Base-by-base conservation (phyloP, 2,113 vertebrate species). In the Xyrauchen texanus region DNA sequence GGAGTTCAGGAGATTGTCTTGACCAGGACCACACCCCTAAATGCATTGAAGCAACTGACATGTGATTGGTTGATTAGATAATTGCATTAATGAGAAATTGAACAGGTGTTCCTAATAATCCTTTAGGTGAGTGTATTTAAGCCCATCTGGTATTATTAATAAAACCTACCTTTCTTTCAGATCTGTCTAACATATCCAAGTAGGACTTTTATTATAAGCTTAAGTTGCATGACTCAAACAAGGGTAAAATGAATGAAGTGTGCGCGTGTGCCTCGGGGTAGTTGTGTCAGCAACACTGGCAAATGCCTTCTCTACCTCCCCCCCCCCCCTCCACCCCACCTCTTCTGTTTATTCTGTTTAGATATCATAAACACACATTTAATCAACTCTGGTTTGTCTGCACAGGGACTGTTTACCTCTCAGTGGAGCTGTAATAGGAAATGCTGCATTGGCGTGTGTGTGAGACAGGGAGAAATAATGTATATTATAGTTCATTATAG, bases 301-400 rank as follows among this genome's bases (percentile, higher is more conserved):
- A 63, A 42, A 34, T 75, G 60, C 46, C 46, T 58, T n/a, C n/a
- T n/a, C n/a, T n/a, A n/a, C n/a, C n/a, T n/a, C n/a, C n/a, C n/a
- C n/a, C n/a, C n/a, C n/a, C n/a, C n/a, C n/a, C n/a, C n/a, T n/a
- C n/a, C n/a, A 53, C 76, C 46, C 42, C 66, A 68, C 49, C 51
- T 71, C 68, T 77, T 58, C 11, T 58, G 60, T 77, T 76, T 65
- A 44, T 44, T 60, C 7, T 44, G 76, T 69, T 72, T 66, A 65
- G 71, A 11, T 13, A n/a, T 55, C n/a, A 4, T 44, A 62, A 6
- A 62, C 47, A 58, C 55, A 51, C 16, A 77, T 64, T 72, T 16
- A 16, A 71, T 44, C 60, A 66, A 34, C 21, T 34, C 21, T 34
- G 1, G 21, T 34, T 34, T 34, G 21, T 34, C 21, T 12, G 13